Conservation (phyloP, 2,113 vertebrate species). For the Rhinichthys klamathensis region DNA sequence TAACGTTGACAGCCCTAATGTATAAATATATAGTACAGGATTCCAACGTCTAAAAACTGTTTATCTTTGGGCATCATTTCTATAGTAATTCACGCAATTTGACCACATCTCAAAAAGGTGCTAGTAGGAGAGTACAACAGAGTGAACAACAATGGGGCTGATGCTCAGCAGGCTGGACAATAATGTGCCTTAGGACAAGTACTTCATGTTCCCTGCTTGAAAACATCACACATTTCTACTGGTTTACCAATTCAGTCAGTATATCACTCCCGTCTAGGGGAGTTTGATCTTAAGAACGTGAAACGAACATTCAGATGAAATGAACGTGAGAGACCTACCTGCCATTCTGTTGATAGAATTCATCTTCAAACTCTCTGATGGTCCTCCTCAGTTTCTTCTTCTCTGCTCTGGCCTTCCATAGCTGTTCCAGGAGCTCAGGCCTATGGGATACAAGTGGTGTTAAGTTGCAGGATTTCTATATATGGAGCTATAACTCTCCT, state of each 20-base stretch:
- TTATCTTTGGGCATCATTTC: not conserved
- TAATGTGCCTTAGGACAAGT: not conserved
- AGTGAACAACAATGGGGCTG: not conserved
- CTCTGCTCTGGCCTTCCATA: slow-evolving; percentile 96
- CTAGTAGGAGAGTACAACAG: not conserved
- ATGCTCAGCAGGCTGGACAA: not conserved
- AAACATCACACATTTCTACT: not conserved
- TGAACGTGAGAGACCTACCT: slow-evolving; percentile 72
- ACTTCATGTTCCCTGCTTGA: not conserved
- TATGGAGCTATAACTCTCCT: not conserved
- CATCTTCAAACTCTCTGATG: slow-evolving; percentile 92
- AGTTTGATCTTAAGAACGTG: not conserved
- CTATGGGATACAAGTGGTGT: slow-evolving; percentile 68
- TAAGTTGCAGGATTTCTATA: not conserved
- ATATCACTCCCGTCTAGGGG: not conserved
- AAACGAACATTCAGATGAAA: no score
- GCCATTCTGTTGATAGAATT: slow-evolving; percentile 95
- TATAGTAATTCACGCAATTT: not conserved
- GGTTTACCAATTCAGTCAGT: not conserved
- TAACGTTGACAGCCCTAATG: no score
- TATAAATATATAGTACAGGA: no score
- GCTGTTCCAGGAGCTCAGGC: slow-evolving; percentile 96
- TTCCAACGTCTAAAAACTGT: no score
- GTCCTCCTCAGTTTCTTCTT: slow-evolving; percentile 96
- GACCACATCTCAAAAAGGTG: not conserved